These are phyloP conservation scores for Gallinago solitaria DNA, from an alignment of 2,797 vertebrate species.

Conservation along the genomic window DNA sequence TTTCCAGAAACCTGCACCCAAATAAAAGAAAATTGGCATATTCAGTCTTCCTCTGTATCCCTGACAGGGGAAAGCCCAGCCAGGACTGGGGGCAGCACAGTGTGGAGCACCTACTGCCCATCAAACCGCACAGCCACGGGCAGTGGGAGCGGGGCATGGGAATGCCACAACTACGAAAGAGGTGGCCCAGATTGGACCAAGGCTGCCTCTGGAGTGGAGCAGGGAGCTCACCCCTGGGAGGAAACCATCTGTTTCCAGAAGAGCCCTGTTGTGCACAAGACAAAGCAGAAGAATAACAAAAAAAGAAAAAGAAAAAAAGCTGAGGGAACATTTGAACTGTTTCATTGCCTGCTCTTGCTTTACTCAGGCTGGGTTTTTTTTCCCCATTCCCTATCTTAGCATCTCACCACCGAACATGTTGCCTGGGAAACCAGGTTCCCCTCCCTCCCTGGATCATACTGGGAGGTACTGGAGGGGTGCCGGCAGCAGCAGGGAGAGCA, in stretches of 20 bases:
- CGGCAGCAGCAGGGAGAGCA: fast-evolving
- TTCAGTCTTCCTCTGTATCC: background rate
- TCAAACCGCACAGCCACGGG: background rate
- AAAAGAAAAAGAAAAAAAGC: no score
- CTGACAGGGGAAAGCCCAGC: background rate
- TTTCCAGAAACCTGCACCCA: background rate
- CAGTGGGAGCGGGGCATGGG: background rate
- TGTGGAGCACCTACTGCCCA: background rate
- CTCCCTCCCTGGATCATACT: background rate
- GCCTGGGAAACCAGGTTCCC: background rate
- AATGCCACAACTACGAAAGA: background rate
- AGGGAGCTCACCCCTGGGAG: background rate
- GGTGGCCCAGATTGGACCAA: background rate
- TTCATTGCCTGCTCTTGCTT: background rate
- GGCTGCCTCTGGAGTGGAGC: background rate
- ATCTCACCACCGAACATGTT: background rate
- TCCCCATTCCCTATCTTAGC: background rate
- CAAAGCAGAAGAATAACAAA: background rate
- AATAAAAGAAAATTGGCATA: background rate
- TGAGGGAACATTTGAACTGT: background rate
- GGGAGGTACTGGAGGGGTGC: background rate
- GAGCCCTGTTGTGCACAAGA: background rate
- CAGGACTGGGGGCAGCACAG: fast-evolving
- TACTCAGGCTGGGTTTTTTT: background rate
- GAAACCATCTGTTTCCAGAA: background rate